These are phyloP conservation scores for Euphonia xanthogaster DNA, from an alignment of 2,797 vertebrate species.

Conservation along the genomic window DNA sequence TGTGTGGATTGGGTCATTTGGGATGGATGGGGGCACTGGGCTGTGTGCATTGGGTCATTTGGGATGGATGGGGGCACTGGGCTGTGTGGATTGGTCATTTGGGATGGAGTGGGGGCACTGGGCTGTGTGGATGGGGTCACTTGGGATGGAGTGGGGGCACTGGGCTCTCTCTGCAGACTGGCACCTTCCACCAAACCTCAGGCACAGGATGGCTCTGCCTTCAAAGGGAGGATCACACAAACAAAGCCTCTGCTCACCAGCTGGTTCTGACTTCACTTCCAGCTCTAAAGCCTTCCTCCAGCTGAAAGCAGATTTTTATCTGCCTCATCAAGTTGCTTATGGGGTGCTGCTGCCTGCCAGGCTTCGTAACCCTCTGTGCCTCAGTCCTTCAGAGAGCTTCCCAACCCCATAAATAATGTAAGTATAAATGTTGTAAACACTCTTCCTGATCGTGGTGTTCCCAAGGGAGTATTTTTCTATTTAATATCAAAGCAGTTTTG, in stretches of 20 bases:
- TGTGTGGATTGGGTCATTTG: not conserved
- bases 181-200: not conserved
- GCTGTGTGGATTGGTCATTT: not conserved
- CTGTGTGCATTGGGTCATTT: not conserved
- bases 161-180: not conserved
- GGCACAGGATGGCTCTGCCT: not conserved
- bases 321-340: not conserved
- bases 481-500: not conserved
- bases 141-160: not conserved
- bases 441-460: not conserved
- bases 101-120: not conserved
- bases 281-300: not conserved
- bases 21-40: not conserved
- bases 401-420: not conserved
- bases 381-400: not conserved
- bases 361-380: not conserved
- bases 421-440: not conserved
- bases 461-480: not conserved
- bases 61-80: not conserved
- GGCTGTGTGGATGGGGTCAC: not conserved
- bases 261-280: not conserved
- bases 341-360: not conserved
- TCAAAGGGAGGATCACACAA: slow-evolving; percentile 23
- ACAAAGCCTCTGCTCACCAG: not conserved
- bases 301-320: slow-evolving; percentile 60